These are phyloP conservation scores for Trogon melanurus DNA, from an alignment of 2,113 vertebrate species.

Conservation along the genomic window DNA sequence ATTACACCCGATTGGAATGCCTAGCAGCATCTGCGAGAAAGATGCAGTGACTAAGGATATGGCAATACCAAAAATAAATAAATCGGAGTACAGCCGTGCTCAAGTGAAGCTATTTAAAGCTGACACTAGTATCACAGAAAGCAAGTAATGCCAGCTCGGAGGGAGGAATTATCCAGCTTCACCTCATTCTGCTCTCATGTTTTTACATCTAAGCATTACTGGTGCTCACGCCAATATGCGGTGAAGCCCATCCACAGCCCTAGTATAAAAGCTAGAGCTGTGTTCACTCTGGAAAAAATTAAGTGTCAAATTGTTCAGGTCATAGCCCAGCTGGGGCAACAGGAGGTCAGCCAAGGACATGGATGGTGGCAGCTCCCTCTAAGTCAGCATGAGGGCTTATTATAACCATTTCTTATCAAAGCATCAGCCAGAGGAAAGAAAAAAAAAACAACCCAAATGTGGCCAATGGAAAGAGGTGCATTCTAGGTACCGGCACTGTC, in stretches of 20 bases:
- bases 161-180: not conserved
- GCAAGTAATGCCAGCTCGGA: not conserved
- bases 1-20: not conserved
- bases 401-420: not conserved
- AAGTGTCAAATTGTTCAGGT: not conserved
- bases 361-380: not conserved
- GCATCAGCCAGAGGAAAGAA: not conserved
- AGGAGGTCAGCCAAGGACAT: not conserved
- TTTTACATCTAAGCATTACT: not conserved
- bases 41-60: constrained; percentile 3
- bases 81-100: not conserved
- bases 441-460: not conserved
- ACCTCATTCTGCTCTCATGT: not conserved
- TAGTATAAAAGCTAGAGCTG: not conserved
- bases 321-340: not conserved
- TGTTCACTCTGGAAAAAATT: not conserved
- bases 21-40: not conserved
- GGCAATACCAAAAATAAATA: not conserved
- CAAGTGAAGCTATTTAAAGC: not conserved
- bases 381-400: not conserved
- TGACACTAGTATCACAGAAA: not conserved
- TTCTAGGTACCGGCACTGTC: not conserved
- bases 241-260: not conserved
- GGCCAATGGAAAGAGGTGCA: not conserved
- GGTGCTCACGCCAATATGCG: not conserved